Evolutionary conservation across 2,113 vertebrate genomes (phyloP).

Genomic region (Platysteira castanea): DNA sequence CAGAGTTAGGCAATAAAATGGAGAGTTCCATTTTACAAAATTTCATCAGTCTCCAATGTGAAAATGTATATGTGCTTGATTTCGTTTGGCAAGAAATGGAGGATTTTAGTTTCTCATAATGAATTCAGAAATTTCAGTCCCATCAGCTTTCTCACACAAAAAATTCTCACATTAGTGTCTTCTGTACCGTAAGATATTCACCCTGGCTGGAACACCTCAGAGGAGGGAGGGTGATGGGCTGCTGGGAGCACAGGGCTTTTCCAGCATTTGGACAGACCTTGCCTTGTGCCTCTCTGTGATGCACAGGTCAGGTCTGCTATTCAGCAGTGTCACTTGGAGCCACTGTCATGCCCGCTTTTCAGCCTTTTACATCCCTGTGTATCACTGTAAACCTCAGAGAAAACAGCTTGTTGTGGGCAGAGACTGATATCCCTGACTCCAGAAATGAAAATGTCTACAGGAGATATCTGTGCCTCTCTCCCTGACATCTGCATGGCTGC

Average conservation of each 20-base stretch:
- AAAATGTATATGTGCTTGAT: neutral
- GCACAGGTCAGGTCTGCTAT: neutral
- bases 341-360: neutral
- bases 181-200: neutral
- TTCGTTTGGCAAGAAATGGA: neutral
- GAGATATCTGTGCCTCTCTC: neutral
- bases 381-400: neutral
- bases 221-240: neutral
- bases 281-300: fast-evolving
- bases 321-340: neutral
- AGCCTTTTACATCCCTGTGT: neutral
- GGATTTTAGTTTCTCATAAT: neutral
- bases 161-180: neutral
- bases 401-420: neutral
- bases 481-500: fast-evolving
- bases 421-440: neutral
- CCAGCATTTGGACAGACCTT: neutral
- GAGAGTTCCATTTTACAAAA: neutral
- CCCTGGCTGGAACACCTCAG: neutral
- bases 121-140: neutral
- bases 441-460: neutral
- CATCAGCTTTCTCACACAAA: neutral
- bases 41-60: neutral
- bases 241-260: neutral
- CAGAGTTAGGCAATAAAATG: neutral